These are phyloP conservation scores for Tetragnatha versicolor DNA, from an alignment of 1,140 invertebrate species.

Conservation along the genomic window DNA sequence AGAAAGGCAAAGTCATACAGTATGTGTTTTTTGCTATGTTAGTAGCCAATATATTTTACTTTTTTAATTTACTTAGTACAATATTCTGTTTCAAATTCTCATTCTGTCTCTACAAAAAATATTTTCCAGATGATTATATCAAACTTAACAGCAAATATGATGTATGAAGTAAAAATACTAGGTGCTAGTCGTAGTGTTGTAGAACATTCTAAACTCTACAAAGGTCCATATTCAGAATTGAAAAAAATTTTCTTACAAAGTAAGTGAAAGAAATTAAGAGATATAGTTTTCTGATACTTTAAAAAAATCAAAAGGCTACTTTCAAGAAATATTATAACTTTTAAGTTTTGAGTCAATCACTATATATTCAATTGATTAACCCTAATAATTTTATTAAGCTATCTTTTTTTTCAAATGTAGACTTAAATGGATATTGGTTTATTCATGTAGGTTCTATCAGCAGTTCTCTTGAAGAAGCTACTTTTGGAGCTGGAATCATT, in stretches of 20 bases:
- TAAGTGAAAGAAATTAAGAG: constrained; percentile 66
- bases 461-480: constrained; percentile 53
- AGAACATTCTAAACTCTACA: constrained; percentile 69
- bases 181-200: constrained; percentile 75
- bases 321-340: too few species aligned
- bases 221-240: constrained; percentile 72
- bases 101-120: neutral
- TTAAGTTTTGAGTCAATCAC: too few species aligned
- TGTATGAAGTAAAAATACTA: constrained; percentile 78
- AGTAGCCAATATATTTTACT: neutral
- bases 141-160: constrained; percentile 76
- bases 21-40: constrained; percentile 32
- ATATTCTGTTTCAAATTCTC: neutral
- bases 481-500: constrained; percentile 73
- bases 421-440: neutral
- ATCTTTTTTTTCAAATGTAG: neutral
- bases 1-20: constrained; percentile 55
- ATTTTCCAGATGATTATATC: constrained; percentile 72
- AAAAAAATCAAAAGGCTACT: too few species aligned
- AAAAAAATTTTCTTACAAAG: constrained; percentile 72
- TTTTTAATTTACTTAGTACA: neutral
- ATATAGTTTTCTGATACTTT: too few species aligned
- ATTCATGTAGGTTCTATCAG: constrained; percentile 16
- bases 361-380: too few species aligned
- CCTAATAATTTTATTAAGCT: neutral